phyloP scores from a whole-genome alignment of 2,113 vertebrate species.

The Notiomystis cincta region DNA sequence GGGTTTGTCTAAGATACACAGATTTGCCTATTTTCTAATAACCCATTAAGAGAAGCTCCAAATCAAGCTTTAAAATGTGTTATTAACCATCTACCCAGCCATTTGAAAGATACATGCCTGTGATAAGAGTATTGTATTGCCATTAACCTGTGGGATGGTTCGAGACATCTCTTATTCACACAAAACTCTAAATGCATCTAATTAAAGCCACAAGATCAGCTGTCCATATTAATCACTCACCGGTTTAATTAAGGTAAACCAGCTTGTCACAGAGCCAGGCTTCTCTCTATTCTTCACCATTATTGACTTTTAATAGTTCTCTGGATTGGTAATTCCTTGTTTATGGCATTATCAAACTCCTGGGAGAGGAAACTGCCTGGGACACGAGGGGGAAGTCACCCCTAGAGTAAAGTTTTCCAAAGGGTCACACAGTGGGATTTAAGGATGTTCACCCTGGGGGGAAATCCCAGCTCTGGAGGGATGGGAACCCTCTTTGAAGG shows the following conservation, averaged over 20 bases:
- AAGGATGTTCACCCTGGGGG: background rate
- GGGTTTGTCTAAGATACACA: background rate
- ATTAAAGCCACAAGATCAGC: constrained; percentile 67
- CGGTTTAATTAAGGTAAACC: constrained; percentile 75
- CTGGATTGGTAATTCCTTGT: background rate
- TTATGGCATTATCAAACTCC: constrained; percentile 39
- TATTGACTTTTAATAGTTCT: constrained; percentile 58
- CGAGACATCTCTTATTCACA: constrained; percentile 62
- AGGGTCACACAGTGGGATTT: background rate
- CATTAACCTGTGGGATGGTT: constrained; percentile 60
- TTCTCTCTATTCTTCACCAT: constrained; percentile 61
- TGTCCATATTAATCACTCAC: constrained; percentile 72
- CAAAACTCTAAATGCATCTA: constrained; percentile 64
- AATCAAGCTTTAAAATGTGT: constrained; percentile 64
- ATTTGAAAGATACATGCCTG: constrained; percentile 60
- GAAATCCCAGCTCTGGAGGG: background rate
- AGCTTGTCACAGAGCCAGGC: constrained; percentile 63
- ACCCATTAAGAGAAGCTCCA: constrained; percentile 46
- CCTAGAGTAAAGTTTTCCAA: background rate
- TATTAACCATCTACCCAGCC: constrained; percentile 65
- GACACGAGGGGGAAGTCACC: background rate
- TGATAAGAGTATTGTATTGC: constrained; percentile 57
- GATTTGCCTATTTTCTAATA: constrained; percentile 30
- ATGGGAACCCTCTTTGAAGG: accelerated
- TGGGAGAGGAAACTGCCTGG: background rate